A percentile compares a stretch with the other conserved stretches of the same genome.
Conservation (phyloP, 2,888 invertebrate species). For the Oxycera nigricornis region DNA sequence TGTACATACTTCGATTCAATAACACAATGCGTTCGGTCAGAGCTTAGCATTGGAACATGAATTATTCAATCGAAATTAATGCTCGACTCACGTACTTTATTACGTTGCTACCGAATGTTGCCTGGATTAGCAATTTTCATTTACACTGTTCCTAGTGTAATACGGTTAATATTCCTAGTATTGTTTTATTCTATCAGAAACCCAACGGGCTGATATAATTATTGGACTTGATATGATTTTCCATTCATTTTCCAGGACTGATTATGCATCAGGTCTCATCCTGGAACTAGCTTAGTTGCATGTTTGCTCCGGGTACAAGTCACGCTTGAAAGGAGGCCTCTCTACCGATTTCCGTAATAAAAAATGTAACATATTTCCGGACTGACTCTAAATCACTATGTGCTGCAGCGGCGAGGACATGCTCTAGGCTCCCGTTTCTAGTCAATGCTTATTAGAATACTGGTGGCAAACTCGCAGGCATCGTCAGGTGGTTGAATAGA, state of each 20-base stretch:
- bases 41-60: no score
- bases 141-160: no score
- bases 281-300: background rate
- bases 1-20: no score
- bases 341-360: slow-evolving; percentile 33
- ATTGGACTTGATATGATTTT: slow-evolving; percentile 22
- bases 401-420: background rate
- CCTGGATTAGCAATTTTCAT: no score
- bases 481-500: background rate
- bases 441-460: slow-evolving; percentile 4
- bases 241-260: slow-evolving; percentile 4
- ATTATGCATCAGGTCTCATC: slow-evolving; percentile 14
- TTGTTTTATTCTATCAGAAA: no score
- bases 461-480: background rate
- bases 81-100: no score
- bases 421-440: background rate
- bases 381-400: background rate
- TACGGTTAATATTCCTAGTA: no score
- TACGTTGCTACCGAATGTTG: no score
- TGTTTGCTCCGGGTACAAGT: slow-evolving; percentile 32
- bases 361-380: slow-evolving; percentile 37
- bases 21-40: no score
- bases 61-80: no score
- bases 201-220: slow-evolving; percentile 14
- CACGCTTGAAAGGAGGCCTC: slow-evolving; percentile 33